Percentiles rank a stretch among this genome's conserved stretches.
phyloP scores from a whole-genome alignment of 2,797 vertebrate species.

The Manis crassicaudata region DNA sequence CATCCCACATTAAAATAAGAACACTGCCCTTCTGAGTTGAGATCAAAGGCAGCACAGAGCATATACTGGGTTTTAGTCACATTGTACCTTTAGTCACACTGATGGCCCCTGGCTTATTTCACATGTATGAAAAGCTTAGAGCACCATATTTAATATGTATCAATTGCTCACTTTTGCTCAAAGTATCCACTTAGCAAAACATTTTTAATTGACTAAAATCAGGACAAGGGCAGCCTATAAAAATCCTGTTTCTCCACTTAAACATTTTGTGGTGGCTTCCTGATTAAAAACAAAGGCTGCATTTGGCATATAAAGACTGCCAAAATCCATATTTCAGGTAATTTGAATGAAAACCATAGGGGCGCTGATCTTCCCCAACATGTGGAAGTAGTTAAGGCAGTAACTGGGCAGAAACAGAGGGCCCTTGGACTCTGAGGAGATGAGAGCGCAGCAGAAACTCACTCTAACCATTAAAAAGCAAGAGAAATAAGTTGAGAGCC shows the following conservation, averaged over 20 bases:
- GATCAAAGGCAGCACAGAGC: not conserved
- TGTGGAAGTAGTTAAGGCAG: conserved; percentile 26
- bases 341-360: not conserved
- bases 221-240: not conserved
- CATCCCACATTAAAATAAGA: not conserved
- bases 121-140: not conserved
- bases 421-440: not conserved
- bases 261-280: not conserved
- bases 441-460: not conserved
- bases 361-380: not conserved
- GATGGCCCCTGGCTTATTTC: not conserved
- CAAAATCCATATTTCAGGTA: not conserved
- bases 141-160: not conserved
- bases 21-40: not conserved
- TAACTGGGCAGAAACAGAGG: not conserved
- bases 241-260: conserved; percentile 7
- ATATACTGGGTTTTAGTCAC: not conserved
- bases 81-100: not conserved
- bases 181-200: not conserved
- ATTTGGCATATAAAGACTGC: not conserved
- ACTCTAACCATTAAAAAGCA: not conserved
- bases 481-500: not conserved
- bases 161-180: not conserved
- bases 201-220: not conserved
- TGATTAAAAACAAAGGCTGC: conserved; percentile 48